These are phyloP conservation scores for Eurystomus gularis DNA, from an alignment of 2,113 vertebrate genomes.

Conservation along the genomic window DNA sequence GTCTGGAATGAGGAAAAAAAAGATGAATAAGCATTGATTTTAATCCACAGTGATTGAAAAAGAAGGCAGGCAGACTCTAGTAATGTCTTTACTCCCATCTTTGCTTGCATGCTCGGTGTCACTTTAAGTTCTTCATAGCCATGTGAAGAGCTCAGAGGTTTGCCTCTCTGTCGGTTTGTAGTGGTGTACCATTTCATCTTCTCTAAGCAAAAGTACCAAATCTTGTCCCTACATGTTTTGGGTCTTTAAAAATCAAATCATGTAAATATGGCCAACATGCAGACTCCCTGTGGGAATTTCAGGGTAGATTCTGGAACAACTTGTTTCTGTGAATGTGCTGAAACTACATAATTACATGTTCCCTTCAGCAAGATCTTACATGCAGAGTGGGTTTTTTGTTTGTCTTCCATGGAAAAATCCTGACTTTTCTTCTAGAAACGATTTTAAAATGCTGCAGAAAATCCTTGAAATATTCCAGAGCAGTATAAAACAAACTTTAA, in stretches of 20 bases:
- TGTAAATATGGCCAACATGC: background rate
- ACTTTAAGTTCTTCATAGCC: background rate
- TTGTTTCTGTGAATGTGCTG: background rate
- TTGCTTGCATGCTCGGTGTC: background rate
- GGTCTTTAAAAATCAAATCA: background rate
- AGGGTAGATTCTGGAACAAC: background rate
- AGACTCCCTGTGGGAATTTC: background rate
- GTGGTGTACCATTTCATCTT: background rate
- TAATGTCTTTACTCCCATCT: background rate
- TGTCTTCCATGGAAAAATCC: background rate
- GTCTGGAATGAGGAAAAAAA: background rate
- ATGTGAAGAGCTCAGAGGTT: background rate
- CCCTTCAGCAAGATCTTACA: background rate
- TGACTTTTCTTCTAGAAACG: background rate
- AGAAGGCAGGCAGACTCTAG: background rate
- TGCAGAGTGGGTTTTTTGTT: background rate
- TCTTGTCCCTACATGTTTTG: background rate
- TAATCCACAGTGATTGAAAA: background rate
- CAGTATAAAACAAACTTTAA: background rate
- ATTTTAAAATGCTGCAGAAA: background rate
- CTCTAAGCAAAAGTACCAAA: background rate
- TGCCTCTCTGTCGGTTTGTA: background rate
- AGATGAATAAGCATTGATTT: background rate
- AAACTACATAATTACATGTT: background rate
- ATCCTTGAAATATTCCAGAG: background rate